These are phyloP conservation scores for Phengaris alcon DNA, from an alignment of 2,888 invertebrate species.

Conservation along the genomic window DNA sequence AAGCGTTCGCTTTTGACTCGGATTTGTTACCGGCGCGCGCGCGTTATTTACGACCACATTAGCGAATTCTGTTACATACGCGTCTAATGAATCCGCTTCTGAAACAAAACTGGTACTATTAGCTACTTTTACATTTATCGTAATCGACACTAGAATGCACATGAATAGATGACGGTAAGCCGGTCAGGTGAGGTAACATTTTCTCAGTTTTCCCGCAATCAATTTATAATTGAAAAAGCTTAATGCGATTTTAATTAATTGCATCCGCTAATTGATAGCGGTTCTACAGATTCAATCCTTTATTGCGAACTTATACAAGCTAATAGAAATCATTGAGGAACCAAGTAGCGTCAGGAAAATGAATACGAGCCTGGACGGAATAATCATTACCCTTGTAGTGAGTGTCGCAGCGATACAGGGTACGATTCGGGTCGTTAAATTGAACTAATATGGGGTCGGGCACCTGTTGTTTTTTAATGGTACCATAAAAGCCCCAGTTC, in stretches of 20 bases:
- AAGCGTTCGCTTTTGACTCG: constrained; percentile 47
- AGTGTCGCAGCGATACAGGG: constrained; percentile 42
- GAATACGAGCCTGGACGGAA: no score
- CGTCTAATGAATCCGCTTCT: constrained; percentile 40
- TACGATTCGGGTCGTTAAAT: constrained; percentile 53
- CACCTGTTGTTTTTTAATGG: constrained; percentile 54
- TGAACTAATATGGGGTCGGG: constrained; percentile 50
- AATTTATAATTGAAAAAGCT: constrained; percentile 56
- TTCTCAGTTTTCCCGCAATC: constrained; percentile 56
- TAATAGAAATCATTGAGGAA: constrained; percentile 38
- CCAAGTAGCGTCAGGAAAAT: constrained; percentile 45
- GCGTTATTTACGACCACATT: constrained; percentile 36
- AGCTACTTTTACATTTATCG: constrained; percentile 55
- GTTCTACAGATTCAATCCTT: constrained; percentile 43
- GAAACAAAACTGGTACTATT: constrained; percentile 41
- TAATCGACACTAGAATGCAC: constrained; percentile 51
- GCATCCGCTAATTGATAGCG: constrained; percentile 41
- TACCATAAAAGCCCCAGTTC: constrained; percentile 48
- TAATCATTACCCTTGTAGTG: constrained; percentile 46
- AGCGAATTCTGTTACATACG: constrained; percentile 36
- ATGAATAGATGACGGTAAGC: constrained; percentile 45
- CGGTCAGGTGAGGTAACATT: constrained; percentile 50
- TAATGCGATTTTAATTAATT: constrained; percentile 66
- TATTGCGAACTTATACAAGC: constrained; percentile 44
- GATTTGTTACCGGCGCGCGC: constrained; percentile 38